Base-by-base conservation (phyloP, 1,140 invertebrate species). In the Stegodyphus dumicola region DNA sequence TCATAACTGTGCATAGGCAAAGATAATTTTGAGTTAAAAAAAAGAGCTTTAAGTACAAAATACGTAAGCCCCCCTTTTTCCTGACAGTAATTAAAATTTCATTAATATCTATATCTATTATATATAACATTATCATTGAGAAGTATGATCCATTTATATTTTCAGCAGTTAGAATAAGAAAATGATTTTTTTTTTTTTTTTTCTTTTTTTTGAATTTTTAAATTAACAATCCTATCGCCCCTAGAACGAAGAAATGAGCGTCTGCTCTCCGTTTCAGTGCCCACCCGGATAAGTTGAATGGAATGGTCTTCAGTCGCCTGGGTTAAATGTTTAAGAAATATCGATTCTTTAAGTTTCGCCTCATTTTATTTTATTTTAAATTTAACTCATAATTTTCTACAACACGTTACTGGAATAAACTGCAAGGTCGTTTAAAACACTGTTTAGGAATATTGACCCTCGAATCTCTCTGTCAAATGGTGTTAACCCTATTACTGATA, bases 271-370 rank as follows among this genome's bases (percentile, higher is more conserved):
- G 11, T 13, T 67, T 49, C 17, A 18, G 70, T 56, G 80, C 80
- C 56, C 80, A 70, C 80, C 73, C 81, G 73, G 73, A 77, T 76
- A 85, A 84, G 33, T 52, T 76, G 54, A 85, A 85, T 85, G 66
- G 81, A 76, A 85, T 77, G 67, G 71, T 75, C 81, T 85, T 73
- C 52, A 53, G 15, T 74, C 53, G 71, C 15, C 9, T 17, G 54
- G 10, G 17, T 10, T 48, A 6, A 10, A 9, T 3, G 48, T 48
- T 17, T 1, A n/a, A 7, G 65, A 67, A n/a, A 7, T 9, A 67
- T 17, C 7, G 11, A n/a, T 67, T n/a, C 17, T 67, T n/a, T 15
- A 15, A 15, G 15, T 67, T 15, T 7, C 13, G 7, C 7, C 17
- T 17, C 11, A n/a, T 7, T n/a, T 18, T 15, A 17, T n/a, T n/a